A percentile compares a stretch with the other conserved stretches of the same genome.
These are phyloP conservation scores for Scomber japonicus DNA, from an alignment of 2,113 vertebrate species.

Conservation along the genomic window DNA sequence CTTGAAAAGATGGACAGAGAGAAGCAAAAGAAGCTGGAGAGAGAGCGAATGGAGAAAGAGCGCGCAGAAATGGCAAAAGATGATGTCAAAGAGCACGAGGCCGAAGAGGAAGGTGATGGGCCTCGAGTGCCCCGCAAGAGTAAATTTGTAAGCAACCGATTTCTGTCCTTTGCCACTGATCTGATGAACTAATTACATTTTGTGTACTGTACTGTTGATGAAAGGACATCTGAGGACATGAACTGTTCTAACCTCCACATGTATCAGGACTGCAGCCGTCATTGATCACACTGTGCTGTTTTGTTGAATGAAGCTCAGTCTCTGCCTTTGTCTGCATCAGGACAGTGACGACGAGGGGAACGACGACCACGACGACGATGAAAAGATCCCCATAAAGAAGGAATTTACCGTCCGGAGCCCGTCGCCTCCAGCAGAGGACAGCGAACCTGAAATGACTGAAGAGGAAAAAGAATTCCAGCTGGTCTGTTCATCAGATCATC, in stretches of 20 bases:
- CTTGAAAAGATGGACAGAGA: constrained; percentile 99
- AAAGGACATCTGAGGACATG: not conserved
- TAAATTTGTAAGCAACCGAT: constrained; percentile 94
- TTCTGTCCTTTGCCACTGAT: not conserved
- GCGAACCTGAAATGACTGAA: constrained; percentile 97
- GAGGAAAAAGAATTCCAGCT: constrained; percentile 98
- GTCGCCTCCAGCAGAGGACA: constrained; percentile 94
- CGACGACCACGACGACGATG: constrained; percentile 81
- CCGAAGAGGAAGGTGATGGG: constrained; percentile 88
- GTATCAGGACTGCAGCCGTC: not conserved
- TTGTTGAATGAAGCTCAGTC: not conserved
- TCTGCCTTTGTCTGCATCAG: constrained; percentile 73
- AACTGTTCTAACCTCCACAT: not conserved
- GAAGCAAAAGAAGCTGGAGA: constrained; percentile 96
- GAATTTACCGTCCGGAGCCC: constrained; percentile 89
- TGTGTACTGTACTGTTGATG: not conserved
- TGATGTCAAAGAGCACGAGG: constrained; percentile 86
- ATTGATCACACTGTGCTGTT: not conserved
- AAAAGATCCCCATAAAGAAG: constrained; percentile 85
- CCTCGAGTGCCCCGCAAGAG: constrained; percentile 95
- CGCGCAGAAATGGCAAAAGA: constrained; percentile 93
- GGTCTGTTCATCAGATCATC: constrained; percentile 80
- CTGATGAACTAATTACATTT: not conserved
- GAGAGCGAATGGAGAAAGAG: constrained; percentile 95
- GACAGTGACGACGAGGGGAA: constrained; percentile 93